Evolutionary conservation across 2,888 invertebrate species (phyloP).

Genomic region (Biston betularia): DNA sequence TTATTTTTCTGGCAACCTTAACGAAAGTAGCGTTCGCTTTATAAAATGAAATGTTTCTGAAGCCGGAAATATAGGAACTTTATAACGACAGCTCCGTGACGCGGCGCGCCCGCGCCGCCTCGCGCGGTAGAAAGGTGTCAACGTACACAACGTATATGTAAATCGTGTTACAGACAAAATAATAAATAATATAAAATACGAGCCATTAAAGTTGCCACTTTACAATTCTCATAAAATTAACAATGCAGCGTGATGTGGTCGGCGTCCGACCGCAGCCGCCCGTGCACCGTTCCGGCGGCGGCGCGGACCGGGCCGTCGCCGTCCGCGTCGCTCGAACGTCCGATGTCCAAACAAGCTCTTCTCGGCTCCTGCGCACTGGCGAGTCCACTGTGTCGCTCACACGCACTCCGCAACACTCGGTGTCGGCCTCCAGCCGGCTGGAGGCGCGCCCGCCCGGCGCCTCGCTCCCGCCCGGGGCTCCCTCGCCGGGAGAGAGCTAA

Average conservation of each 20-base stretch:
- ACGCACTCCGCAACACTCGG: slow-evolving; percentile 11
- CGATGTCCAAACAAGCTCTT: too few relatives aligned
- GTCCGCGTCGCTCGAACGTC: too few relatives aligned
- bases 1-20: slow-evolving; percentile 24
- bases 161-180: neutral
- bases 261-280: too few relatives aligned
- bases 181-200: slow-evolving; percentile 8
- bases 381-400: slow-evolving; percentile 14
- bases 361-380: too few relatives aligned
- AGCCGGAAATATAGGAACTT: neutral
- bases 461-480: too few relatives aligned
- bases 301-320: too few relatives aligned
- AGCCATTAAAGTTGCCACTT: slow-evolving; percentile 16
- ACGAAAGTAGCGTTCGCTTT: neutral
- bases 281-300: too few relatives aligned
- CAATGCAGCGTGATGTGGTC: slow-evolving; percentile 1
- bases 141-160: neutral
- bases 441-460: neutral
- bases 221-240: slow-evolving; percentile 17
- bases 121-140: too few relatives aligned
- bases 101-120: neutral
- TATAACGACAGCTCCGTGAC: neutral
- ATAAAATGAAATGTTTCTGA: neutral
- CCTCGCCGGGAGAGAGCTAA: too few relatives aligned
- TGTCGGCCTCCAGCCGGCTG: neutral